Conservation (phyloP, 2,888 invertebrate species). For the Eudasyphora cyanicolor region DNA sequence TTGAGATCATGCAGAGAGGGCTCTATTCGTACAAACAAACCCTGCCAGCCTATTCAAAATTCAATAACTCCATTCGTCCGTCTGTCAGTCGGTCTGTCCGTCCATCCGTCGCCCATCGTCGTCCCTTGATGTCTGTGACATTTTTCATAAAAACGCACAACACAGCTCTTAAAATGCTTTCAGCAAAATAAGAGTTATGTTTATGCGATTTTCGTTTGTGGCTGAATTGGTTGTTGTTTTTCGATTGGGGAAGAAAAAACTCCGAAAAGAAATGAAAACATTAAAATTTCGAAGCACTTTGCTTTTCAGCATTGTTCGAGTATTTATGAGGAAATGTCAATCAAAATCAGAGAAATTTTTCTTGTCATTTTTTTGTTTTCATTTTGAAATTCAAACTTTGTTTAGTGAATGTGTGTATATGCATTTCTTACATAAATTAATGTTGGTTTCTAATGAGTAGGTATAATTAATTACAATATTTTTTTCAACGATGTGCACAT, state of each 20-base stretch:
- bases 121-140: constrained; percentile 47
- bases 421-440: background rate
- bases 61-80: constrained; percentile 2
- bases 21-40: background rate
- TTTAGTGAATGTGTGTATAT: background rate
- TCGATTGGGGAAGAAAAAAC: constrained; percentile 42
- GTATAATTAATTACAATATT: constrained; percentile 1
- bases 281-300: constrained; percentile 51
- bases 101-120: background rate
- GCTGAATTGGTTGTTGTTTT: constrained; percentile 10
- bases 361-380: constrained; percentile 4
- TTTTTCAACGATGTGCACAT: background rate
- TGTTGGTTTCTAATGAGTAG: background rate
- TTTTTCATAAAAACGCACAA: constrained; percentile 51
- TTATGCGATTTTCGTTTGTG: constrained; percentile 37
- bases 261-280: constrained; percentile 29
- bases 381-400: constrained; percentile 30
- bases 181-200: constrained; percentile 58
- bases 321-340: constrained; percentile 60
- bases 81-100: background rate
- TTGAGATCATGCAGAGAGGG: constrained; percentile 41
- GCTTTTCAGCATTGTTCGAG: constrained; percentile 15
- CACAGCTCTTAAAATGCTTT: background rate
- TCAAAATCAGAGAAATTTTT: constrained; percentile 55
- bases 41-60: constrained; percentile 10